phyloP scores from a whole-genome alignment of 2,888 invertebrate genomes.

The Theretra japonica region DNA sequence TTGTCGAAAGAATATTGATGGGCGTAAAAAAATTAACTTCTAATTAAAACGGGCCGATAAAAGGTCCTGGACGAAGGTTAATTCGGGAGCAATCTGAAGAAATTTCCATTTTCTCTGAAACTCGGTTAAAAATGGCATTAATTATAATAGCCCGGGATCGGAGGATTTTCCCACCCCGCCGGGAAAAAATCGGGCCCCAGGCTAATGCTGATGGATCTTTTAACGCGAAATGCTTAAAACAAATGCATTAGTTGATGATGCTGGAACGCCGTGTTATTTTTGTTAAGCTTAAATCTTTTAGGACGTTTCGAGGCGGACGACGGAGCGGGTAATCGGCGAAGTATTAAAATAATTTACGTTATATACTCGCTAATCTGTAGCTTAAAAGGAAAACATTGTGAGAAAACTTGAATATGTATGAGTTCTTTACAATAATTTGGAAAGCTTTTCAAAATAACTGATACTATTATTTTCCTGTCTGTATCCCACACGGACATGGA shows the following conservation, averaged over 20 bases:
- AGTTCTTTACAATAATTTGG: no score
- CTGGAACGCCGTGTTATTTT: neutral
- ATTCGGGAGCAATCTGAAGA: conserved; percentile 49
- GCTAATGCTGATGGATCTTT: conserved; percentile 23
- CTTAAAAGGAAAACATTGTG: no score
- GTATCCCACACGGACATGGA: no score
- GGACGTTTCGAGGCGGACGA: neutral
- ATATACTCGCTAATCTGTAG: no score
- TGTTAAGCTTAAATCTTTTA: neutral
- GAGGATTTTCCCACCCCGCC: conserved; percentile 11
- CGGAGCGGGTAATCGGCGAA: no score
- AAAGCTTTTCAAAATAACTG: no score
- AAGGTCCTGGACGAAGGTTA: conserved; percentile 33
- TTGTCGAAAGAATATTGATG: conserved; percentile 6
- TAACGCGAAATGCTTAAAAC: conserved; percentile 16
- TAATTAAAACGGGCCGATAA: conserved; percentile 19
- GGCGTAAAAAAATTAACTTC: conserved; percentile 19
- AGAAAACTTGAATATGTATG: no score
- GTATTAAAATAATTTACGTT: no score
- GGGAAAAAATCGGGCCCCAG: neutral
- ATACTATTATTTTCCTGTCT: no score
- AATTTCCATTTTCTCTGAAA: conserved; percentile 50
- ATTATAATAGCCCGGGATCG: conserved; percentile 41
- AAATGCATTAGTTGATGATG: conserved; percentile 7
- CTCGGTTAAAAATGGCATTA: conserved; percentile 54